Base-by-base conservation (phyloP, 2,888 invertebrate genomes). In the Antitype chi region DNA sequence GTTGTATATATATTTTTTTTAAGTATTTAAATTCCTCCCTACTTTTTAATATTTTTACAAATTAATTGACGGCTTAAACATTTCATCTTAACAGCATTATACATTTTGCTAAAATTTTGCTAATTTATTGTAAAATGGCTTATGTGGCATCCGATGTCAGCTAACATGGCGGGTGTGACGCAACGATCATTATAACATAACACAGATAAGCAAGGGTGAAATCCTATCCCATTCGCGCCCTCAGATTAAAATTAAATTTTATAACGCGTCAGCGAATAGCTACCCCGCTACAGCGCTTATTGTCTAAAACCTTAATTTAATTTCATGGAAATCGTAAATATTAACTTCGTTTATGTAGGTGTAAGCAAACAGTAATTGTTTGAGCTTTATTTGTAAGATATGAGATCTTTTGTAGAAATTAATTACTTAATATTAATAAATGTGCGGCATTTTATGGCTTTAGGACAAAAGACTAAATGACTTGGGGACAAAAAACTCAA, bases 191-290 rank as follows among this genome's bases (percentile, higher is more conserved):
- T 92, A 92, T 90, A 75, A 81, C 59, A 88, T 89, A 88, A 88
- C 90, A 87, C 91, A 91, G 93, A 93, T 93, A 94, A 93, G 94
- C 93, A 94, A 93, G 95, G 95, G 93, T 94, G 94, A 94, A 95
- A 95, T 95, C 93, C 94, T 94, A 95, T 94, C 93, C 94, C 94
- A 94, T 95, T 95, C 94, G 93, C 93, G 89, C 93, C 93, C 94
- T 90, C 91, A 92, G 94, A 94, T 95, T 95, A 93, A 95, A 95
- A 95, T 96, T 96, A 94, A 95, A 95, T 96, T 95, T 95, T 94
- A 94, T 94, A 94, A 93, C 92, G 92, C 92, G 92, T 93, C 92
- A 92, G 92, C 90, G 92, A 92, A 93, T 93, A 93, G 92, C 89
- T 89, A 89, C 84, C 87, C 89, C 88, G 89, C 90, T 85, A 88